Evolutionary conservation across 2,888 invertebrate species (phyloP).

Genomic region (Odontomyia ornata): DNA sequence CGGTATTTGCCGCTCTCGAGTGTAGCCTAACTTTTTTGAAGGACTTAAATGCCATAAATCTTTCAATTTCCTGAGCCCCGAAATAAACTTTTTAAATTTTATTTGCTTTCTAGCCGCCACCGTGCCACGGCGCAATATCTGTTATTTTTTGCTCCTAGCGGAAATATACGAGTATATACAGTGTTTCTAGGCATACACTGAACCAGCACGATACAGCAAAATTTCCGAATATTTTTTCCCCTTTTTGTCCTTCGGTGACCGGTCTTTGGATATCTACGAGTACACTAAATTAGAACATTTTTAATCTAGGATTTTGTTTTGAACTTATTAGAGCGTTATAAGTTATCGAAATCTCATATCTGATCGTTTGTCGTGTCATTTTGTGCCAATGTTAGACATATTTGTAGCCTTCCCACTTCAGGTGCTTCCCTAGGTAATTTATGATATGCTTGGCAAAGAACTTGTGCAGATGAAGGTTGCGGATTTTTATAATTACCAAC

Average conservation of each 20-base stretch:
- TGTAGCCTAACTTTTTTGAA: neutral
- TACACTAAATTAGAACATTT: neutral
- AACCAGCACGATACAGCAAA: neutral
- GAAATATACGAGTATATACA: neutral
- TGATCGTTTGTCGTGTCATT: neutral
- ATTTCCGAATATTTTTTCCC: neutral
- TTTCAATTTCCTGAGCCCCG: neutral
- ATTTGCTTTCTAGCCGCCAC: neutral
- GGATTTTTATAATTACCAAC: slow-evolving; percentile 18
- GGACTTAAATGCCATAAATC: slow-evolving; percentile 9
- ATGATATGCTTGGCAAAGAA: slow-evolving; percentile 1
- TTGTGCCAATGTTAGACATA: neutral
- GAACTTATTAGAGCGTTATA: slow-evolving; percentile 11
- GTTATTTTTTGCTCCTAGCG: neutral
- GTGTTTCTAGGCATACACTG: neutral
- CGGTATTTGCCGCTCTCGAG: neutral
- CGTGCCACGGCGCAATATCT: neutral
- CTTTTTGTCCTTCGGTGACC: neutral
- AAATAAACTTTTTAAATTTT: slow-evolving; percentile 15
- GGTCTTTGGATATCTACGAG: neutral
- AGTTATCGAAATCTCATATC: neutral
- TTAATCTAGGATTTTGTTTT: slow-evolving; percentile 6
- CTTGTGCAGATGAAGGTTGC: neutral
- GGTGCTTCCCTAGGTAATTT: neutral
- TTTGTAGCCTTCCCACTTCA: neutral